These are phyloP conservation scores for Microplitis manilae DNA, from an alignment of 2,888 invertebrate genomes.

Conservation along the genomic window DNA sequence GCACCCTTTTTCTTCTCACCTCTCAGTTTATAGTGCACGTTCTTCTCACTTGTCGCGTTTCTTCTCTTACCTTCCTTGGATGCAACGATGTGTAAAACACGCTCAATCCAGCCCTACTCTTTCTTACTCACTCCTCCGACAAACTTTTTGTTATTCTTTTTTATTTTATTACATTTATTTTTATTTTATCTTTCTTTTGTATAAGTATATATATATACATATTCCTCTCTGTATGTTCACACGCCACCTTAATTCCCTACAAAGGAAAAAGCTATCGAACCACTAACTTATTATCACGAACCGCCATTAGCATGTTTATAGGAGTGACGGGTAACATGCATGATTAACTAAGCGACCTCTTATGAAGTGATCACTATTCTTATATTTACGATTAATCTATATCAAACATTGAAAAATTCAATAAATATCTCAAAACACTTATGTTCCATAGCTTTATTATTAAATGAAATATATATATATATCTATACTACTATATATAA, in stretches of 20 bases:
- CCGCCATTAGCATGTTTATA: conserved; percentile 66
- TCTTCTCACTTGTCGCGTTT: conserved; percentile 23
- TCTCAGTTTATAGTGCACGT: background rate
- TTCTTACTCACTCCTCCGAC: conserved; percentile 2
- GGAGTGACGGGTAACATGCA: conserved; percentile 58
- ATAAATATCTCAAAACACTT: background rate
- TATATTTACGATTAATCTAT: conserved; percentile 62
- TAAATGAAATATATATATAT: too few relatives aligned
- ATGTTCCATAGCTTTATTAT: background rate
- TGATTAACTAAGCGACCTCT: conserved; percentile 6
- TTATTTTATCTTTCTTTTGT: conserved; percentile 1
- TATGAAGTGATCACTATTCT: conserved; percentile 44
- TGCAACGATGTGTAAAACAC: conserved; percentile 62
- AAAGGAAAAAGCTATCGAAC: conserved; percentile 50
- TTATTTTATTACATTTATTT: background rate
- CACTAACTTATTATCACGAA: conserved; percentile 64
- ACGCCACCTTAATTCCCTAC: conserved; percentile 38
- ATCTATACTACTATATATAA: too few relatives aligned
- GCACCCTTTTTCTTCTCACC: conserved; percentile 27
- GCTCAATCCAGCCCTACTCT: conserved; percentile 50
- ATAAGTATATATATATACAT: background rate
- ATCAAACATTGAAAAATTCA: background rate
- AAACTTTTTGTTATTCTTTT: conserved; percentile 4
- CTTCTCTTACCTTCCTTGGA: conserved; percentile 47
- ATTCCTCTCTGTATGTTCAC: conserved; percentile 21